Conservation (phyloP, 2,888 invertebrate genomes). For the Polydrusus tereticollis region DNA sequence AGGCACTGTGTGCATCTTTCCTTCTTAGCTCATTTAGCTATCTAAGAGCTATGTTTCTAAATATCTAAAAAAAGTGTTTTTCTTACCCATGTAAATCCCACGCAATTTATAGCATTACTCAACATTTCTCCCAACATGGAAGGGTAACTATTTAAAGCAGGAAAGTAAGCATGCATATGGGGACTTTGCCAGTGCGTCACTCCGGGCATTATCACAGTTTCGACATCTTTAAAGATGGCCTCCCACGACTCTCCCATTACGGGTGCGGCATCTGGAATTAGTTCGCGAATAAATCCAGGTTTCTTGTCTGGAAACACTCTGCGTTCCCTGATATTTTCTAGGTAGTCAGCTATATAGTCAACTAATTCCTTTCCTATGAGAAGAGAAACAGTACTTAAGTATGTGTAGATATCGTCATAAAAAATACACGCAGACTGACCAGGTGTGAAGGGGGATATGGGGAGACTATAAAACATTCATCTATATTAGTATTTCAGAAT, state of each 20-base stretch:
- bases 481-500: no score
- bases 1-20: no score
- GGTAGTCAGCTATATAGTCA: conserved; percentile 97
- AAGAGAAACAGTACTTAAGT: no score
- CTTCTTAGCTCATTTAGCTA: no score
- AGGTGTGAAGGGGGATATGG: no score
- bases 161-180: conserved; percentile 98
- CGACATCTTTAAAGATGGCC: conserved; percentile 92
- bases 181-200: conserved; percentile 98
- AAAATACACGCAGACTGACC: no score
- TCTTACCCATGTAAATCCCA: conserved; percentile 97
- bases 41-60: no score
- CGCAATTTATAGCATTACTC: conserved; percentile 92
- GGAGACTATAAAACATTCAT: no score
- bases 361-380: conserved; percentile 87
- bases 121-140: conserved; percentile 97
- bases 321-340: conserved; percentile 89
- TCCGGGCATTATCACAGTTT: conserved; percentile 96
- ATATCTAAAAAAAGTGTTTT: not conserved
- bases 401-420: no score
- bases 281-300: conserved; percentile 91
- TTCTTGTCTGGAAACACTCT: conserved; percentile 94
- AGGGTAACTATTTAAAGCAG: conserved; percentile 93
- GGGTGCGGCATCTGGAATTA: conserved; percentile 91
- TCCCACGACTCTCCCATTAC: conserved; percentile 85